A percentile compares a stretch with the other conserved stretches of the same genome.
phyloP scores from a whole-genome alignment of 2,888 invertebrate genomes.

The Lordiphosa andalusiaca region DNA sequence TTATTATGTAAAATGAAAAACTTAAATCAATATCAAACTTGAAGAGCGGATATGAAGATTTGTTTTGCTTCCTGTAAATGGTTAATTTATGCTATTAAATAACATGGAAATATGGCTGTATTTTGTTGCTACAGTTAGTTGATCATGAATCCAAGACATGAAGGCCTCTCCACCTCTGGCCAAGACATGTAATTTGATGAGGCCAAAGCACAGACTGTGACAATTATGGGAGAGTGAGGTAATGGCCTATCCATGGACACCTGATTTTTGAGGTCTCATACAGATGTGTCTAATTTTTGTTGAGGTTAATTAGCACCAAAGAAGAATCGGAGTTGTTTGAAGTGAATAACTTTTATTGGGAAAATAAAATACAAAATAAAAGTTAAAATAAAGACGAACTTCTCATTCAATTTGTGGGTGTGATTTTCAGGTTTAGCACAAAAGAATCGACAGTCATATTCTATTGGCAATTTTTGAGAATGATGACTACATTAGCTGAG shows the following conservation, averaged over 20 bases:
- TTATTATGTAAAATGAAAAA: conserved; percentile 37
- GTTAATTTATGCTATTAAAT: conserved; percentile 40
- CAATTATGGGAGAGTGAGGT: conserved; percentile 10
- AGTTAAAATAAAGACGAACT: no score
- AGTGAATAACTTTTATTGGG: no score
- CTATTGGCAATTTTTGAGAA: no score
- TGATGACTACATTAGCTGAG: no score
- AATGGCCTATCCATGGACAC: conserved; percentile 12
- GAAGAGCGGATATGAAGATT: conserved; percentile 47
- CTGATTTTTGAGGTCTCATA: conserved; percentile 1
- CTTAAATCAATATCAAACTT: conserved; percentile 39
- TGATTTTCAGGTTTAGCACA: no score
- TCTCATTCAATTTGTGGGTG: no score
- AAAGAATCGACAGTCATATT: no score
- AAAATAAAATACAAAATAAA: no score
- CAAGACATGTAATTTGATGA: conserved; percentile 40
- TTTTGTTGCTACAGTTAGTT: conserved; percentile 40
- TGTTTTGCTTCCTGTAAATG: conserved; percentile 45
- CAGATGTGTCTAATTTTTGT: neutral
- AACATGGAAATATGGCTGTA: conserved; percentile 46
- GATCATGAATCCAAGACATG: conserved; percentile 36
- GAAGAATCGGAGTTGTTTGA: neutral
- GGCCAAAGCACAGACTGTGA: conserved; percentile 19
- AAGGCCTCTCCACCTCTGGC: conserved; percentile 24
- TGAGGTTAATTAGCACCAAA: conserved; percentile 2